Evolutionary conservation across 2,888 invertebrate genomes (phyloP).

Genomic region (Congeria kusceri): DNA sequence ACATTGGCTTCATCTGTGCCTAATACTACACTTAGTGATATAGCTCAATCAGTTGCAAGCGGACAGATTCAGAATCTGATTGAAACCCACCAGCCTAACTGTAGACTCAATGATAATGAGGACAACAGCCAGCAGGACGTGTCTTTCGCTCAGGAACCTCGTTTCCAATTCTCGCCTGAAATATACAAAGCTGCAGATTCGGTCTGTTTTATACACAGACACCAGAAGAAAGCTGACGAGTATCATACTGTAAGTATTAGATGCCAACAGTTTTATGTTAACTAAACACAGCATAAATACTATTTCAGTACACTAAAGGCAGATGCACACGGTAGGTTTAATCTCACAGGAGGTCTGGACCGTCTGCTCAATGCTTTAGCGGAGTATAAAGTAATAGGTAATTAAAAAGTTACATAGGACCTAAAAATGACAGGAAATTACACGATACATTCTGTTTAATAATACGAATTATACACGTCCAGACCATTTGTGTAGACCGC

Average conservation of each 20-base stretch:
- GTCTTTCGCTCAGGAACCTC: constrained; percentile 79
- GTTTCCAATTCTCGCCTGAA: constrained; percentile 90
- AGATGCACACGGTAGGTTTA: no score
- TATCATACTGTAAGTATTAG: constrained; percentile 94
- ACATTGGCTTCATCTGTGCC: constrained; percentile 17
- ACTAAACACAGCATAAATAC: no score
- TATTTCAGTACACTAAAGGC: no score
- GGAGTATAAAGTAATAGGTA: no score
- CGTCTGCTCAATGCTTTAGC: no score
- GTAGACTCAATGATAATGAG: constrained; percentile 89
- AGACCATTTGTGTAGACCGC: no score
- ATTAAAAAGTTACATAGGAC: no score
- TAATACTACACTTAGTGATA: constrained; percentile 15
- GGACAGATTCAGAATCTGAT: constrained; percentile 23
- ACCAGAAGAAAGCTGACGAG: constrained; percentile 98
- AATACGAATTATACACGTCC: no score
- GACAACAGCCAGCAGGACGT: constrained; percentile 22
- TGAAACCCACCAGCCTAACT: constrained; percentile 91
- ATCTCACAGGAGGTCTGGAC: no score
- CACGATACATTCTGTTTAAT: no score
- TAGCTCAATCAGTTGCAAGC: constrained; percentile 14
- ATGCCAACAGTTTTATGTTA: no score
- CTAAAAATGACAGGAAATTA: no score
- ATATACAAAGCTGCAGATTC: constrained; percentile 93
- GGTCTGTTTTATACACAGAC: constrained; percentile 99